Evolutionary conservation across 2,113 vertebrate genomes (phyloP), one percentile per base, ranked within the genome.

Genomic region (Planiliza haematocheilus): DNA sequence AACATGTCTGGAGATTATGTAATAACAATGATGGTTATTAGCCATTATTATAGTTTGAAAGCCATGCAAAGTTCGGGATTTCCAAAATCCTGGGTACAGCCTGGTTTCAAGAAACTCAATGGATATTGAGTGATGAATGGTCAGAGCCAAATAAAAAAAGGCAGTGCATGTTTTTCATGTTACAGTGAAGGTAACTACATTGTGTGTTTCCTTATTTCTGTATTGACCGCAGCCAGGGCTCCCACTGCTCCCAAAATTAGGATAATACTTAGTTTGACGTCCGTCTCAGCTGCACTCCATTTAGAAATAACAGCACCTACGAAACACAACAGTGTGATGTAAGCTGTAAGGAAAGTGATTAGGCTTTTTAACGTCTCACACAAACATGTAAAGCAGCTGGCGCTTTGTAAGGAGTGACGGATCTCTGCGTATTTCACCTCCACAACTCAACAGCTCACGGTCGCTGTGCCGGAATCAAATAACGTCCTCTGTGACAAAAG

Each of bases 341-440:
- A 30, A 30, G 24, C 2, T 3, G 24, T 30, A 30, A 30, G 24
- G 2, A 30, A 2, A 30, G 5, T 30, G 24, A 30, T 30, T 30
- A 30, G 24, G 24, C 24, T 30, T 30, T 30, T 61, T 30, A 36
- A 14, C 8, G 4, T 20, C 36, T 53, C n/a, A 51, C 17, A 20
- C 38, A 71, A 53, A 57, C 56, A 52, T 63, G n/a, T 60, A 21
- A 67, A 75, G 12, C 37, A 39, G 24, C 18, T 70, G 37, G 45
- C 49, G 39, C 53, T 11, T 17, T 53, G 21, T 39, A 21, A 56
- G 51, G 36, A 17, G 48, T 52, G n/a, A 14, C 46, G 37, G 34
- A 43, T 61, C 60, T 51, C 49, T 6, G 13, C 10, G 8, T 42
- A 4, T 21, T 17, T 48, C 21, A 64, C 34, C 2, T 59, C 18